These are phyloP conservation scores for Oryzias celebensis DNA, from an alignment of 2,113 vertebrate species.

Conservation along the genomic window DNA sequence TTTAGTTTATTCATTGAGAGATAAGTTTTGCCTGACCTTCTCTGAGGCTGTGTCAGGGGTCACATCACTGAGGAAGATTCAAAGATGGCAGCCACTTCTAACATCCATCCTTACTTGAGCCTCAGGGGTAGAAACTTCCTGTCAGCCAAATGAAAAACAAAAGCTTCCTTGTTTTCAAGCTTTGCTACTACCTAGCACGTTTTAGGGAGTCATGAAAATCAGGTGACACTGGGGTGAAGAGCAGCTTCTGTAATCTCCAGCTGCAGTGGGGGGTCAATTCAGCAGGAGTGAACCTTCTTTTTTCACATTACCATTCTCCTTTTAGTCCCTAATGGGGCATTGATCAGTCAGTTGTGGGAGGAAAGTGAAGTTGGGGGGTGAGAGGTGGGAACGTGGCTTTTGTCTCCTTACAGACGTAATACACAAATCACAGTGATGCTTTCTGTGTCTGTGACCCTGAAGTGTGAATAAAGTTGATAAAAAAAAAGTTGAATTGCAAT, in stretches of 20 bases:
- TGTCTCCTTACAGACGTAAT: constrained; percentile 19
- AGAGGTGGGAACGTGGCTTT: constrained; percentile 8
- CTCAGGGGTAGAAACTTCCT: constrained; percentile 64
- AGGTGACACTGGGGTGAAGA: constrained; percentile 11
- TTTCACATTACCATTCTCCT: constrained; percentile 26
- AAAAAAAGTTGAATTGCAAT: too few species aligned
- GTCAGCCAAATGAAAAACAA: constrained; percentile 68
- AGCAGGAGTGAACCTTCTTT: constrained; percentile 41
- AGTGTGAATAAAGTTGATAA: too few species aligned
- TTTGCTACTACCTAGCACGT: constrained; percentile 59
- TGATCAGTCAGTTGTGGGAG: constrained; percentile 42
- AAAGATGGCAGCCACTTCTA: constrained; percentile 56
- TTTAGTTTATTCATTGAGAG: constrained; percentile 67
- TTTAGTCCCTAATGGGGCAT: constrained; percentile 35
- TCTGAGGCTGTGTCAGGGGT: constrained; percentile 66
- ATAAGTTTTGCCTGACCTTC: constrained; percentile 73
- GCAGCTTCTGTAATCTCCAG: constrained; percentile 45
- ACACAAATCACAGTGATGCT: background rate
- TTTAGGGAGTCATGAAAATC: constrained; percentile 43
- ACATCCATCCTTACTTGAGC: constrained; percentile 42
- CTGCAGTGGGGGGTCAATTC: constrained; percentile 54
- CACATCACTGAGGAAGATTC: constrained; percentile 59
- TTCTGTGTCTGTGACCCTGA: too few species aligned
- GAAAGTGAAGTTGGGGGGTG: background rate
- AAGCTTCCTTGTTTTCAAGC: constrained; percentile 66